Evolutionary conservation across 2,797 vertebrate species (phyloP), one percentile per base, ranked within the genome.

Genomic region (Brotula barbata): DNA sequence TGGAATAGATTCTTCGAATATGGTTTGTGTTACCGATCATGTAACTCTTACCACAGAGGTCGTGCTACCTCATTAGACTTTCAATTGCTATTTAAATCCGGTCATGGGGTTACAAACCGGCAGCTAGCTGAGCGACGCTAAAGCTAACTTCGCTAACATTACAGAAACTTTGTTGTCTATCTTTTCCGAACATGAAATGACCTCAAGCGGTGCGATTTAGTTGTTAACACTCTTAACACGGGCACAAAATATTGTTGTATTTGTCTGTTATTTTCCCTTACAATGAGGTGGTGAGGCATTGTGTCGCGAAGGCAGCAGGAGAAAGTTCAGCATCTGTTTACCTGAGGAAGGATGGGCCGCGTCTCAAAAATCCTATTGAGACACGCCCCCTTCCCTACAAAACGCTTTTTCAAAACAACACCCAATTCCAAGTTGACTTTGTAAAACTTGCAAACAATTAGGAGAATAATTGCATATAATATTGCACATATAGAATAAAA

Each of bases 111-210:
- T 14, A 3, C 15, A 28, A 13, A 31, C 53, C 19, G 10, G 48
- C 13, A 15, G 57, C 53, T 59, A 41, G 37, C 59, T 1, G 15
- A 3, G 49, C 7, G 19, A 54, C 47, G 75, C 65, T 76, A 79
- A 43, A 23, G 78, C 82, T 83, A 86, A 51, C 53, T 20, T 9
- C 0, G 75, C 79, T 72, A 81, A 33, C 55, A 23, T 46, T 50
- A 21, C 41, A 71, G 66, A 62, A 83, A 87, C 68, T 81, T 66
- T 55, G 36, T 52, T 34, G n/a, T 31, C 14, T 19, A 28, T 46
- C 43, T 70, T 39, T 56, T 55, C 20, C 39, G 9, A 16, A 55
- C 58, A 40, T 63, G 22, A 59, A 55, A 48, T 23, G 22, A 9
- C 9, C 0, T 23, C 13, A 9, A 53, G 57, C 14, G 59, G 54